These are phyloP conservation scores for Glyptemys insculpta DNA, from an alignment of 2,797 vertebrate genomes.

Conservation along the genomic window DNA sequence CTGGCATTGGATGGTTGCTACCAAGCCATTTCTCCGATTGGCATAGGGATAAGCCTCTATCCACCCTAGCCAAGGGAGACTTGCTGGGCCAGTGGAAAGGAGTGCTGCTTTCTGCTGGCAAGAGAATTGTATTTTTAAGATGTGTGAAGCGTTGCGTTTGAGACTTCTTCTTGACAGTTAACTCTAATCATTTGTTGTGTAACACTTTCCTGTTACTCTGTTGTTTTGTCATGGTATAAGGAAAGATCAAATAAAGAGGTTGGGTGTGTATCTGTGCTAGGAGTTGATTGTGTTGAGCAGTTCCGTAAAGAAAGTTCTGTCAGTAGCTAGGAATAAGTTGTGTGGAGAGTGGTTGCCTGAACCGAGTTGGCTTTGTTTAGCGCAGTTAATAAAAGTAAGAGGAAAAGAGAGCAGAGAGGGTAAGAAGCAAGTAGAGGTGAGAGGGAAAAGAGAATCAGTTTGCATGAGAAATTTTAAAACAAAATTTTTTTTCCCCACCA, in stretches of 20 bases:
- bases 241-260: not conserved
- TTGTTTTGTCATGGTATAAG: not conserved
- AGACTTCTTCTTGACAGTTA: not conserved
- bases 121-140: not conserved
- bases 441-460: not conserved
- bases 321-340: not conserved
- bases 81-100: not conserved
- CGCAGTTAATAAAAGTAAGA: accelerated
- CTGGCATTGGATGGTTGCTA: not conserved
- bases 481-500: not conserved
- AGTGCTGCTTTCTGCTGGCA: not conserved
- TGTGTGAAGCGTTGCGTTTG: accelerated
- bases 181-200: accelerated
- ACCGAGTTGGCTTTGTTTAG: not conserved
- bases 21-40: not conserved
- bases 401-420: not conserved
- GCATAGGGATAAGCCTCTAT: not conserved
- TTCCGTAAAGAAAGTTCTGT: not conserved
- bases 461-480: not conserved
- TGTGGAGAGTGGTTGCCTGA: not conserved
- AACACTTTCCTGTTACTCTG: not conserved
- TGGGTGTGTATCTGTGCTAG: not conserved
- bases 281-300: not conserved
- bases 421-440: not conserved
- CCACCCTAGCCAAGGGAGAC: not conserved